phyloP scores from a whole-genome alignment of 2,113 vertebrate genomes.

The Psittacula cyanocephala region DNA sequence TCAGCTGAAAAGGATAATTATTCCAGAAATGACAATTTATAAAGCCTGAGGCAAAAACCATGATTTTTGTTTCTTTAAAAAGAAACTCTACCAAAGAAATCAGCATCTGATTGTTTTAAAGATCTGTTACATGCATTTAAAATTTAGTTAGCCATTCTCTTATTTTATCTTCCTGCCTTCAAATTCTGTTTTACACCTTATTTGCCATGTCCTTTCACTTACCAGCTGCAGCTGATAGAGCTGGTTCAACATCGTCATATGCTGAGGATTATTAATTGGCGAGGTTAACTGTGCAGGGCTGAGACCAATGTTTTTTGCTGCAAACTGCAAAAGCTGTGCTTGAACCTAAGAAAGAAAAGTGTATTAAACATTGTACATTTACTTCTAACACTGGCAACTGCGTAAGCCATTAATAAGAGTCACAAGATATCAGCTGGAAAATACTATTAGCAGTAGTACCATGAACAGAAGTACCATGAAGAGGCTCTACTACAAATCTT shows the following conservation, averaged over 20 bases:
- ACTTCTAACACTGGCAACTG: background rate
- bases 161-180: background rate
- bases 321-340: conserved; percentile 99
- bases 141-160: background rate
- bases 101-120: background rate
- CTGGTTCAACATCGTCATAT: conserved; percentile 99
- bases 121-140: background rate
- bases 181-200: background rate
- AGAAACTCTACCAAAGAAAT: background rate
- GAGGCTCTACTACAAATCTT: background rate
- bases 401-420: background rate
- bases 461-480: background rate
- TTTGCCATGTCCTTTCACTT: conserved; percentile 58
- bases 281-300: conserved; percentile 99
- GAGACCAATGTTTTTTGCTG: conserved; percentile 99
- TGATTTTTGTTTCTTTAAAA: background rate
- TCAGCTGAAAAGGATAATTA: conserved; percentile 10
- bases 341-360: conserved; percentile 85
- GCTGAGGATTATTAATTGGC: conserved; percentile 99
- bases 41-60: background rate
- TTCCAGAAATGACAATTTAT: background rate
- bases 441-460: background rate
- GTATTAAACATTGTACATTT: background rate
- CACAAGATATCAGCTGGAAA: background rate
- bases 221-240: conserved; percentile 99